Percentiles rank a stretch among this genome's conserved stretches.
phyloP scores from a whole-genome alignment of 2,888 invertebrate genomes.

The Machimus rusticus region DNA sequence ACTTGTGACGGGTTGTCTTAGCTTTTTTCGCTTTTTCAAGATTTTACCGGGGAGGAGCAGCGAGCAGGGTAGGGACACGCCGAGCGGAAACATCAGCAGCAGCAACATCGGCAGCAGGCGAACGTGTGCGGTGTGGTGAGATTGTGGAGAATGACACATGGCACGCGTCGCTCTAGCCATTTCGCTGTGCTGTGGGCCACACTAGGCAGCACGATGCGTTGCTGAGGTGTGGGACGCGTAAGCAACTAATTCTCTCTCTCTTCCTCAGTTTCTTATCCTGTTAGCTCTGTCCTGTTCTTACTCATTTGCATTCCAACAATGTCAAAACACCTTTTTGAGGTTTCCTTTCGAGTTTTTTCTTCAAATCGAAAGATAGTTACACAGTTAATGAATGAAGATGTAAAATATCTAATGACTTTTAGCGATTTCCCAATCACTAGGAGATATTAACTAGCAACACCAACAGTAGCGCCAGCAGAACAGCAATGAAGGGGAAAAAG shows the following conservation, averaged over 20 bases:
- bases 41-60: background rate
- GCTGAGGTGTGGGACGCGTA: background rate
- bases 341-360: background rate
- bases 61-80: background rate
- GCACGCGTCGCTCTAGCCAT: slow-evolving; percentile 45
- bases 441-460: background rate
- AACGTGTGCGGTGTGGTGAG: slow-evolving; percentile 39
- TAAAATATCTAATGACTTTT: background rate
- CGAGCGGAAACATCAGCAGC: background rate
- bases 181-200: background rate
- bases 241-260: background rate
- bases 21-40: background rate
- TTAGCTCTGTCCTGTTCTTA: background rate
- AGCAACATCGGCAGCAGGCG: slow-evolving; percentile 25
- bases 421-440: background rate
- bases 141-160: slow-evolving; percentile 43
- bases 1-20: background rate
- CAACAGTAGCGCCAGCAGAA: background rate
- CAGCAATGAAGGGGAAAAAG: background rate
- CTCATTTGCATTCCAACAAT: background rate
- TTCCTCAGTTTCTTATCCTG: background rate
- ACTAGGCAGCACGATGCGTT: background rate
- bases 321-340: background rate
- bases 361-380: background rate
- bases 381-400: background rate